Evolutionary conservation across 2,888 invertebrate genomes (phyloP).

Genomic region (Lissocephala sabroskyi): DNA sequence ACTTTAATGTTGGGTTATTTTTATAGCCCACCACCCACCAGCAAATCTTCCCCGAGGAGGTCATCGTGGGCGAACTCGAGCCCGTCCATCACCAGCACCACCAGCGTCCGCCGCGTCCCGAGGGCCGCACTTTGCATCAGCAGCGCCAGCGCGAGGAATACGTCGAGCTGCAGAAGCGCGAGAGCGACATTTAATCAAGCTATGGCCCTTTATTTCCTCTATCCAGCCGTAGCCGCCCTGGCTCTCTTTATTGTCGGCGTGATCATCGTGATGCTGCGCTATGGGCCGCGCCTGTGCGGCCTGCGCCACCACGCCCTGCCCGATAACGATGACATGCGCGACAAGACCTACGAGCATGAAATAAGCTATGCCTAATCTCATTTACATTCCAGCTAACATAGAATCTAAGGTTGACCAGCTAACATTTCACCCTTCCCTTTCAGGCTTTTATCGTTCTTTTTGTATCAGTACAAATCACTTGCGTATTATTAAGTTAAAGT

Average conservation of each 20-base stretch:
- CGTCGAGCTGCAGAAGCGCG: constrained; percentile 82
- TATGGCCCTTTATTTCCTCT: constrained; percentile 78
- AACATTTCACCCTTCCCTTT: too few relatives aligned
- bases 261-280: constrained; percentile 83
- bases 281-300: constrained; percentile 81
- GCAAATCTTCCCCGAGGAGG: constrained; percentile 61
- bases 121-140: constrained; percentile 65
- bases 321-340: constrained; percentile 80
- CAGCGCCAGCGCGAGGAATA: constrained; percentile 71
- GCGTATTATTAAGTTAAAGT: too few relatives aligned
- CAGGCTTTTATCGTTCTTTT: too few relatives aligned
- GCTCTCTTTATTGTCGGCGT: constrained; percentile 83
- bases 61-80: constrained; percentile 59
- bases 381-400: constrained; percentile 16
- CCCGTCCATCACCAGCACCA: constrained; percentile 54
- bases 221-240: constrained; percentile 83
- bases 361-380: constrained; percentile 69
- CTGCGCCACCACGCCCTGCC: constrained; percentile 80
- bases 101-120: constrained; percentile 66
- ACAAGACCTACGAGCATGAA: constrained; percentile 71
- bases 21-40: constrained; percentile 54
- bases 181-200: constrained; percentile 81
- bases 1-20: constrained; percentile 6
- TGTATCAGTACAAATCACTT: too few relatives aligned
- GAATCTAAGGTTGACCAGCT: too few relatives aligned